Evolutionary conservation across 2,888 invertebrate genomes (phyloP), one percentile per base, ranked within the genome.

Genomic region (Chrysomela aeneicollis): DNA sequence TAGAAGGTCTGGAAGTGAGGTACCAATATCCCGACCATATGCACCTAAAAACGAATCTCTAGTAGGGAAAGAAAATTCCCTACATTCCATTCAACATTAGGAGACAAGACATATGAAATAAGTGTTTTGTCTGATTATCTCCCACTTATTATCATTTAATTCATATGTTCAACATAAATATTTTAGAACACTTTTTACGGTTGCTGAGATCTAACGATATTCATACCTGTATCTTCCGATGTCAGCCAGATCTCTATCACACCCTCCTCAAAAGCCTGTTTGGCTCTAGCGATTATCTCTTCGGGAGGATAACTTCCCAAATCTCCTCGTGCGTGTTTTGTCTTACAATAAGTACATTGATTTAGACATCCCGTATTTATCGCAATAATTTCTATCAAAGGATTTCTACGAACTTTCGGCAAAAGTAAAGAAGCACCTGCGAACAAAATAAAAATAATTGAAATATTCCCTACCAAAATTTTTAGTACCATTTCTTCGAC

Each of bases 341-440:
- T 98, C 83, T 98, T 99, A 80, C 98, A 99, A 79, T 99, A 99
- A 0, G 98, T 98, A 81, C 99, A 99, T 77, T 97, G 96, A 84
- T 99, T 99, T 1, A 99, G 84, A 76, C 99, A 99, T 0, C 97
- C 97, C 0, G 97, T 95, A 81, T 95, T 97, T 52, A 98, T 95
- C 0, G 97, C 91, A 64, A 98, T 97, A 61, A 99, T 99, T 86
- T 99, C 99, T 64, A 99, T 92, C 0, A 98, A 85, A 0, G 97
- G 96, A 83, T 99, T 99, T 78, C 94, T 92, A 57, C 99, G 87
- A 12, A 99, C 92, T 85, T 99, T 99, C 0, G 98, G 98, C 12
- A 99, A 84, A 4, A 90, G 86, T 0, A 98, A 84, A 0, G 93
- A 89, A 0, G 97, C 95, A 0, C 62, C 58, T 59, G 22, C 10